These are phyloP conservation scores for Phyllotreta cruciferae DNA, from an alignment of 2,888 invertebrate genomes.

Conservation along the genomic window DNA sequence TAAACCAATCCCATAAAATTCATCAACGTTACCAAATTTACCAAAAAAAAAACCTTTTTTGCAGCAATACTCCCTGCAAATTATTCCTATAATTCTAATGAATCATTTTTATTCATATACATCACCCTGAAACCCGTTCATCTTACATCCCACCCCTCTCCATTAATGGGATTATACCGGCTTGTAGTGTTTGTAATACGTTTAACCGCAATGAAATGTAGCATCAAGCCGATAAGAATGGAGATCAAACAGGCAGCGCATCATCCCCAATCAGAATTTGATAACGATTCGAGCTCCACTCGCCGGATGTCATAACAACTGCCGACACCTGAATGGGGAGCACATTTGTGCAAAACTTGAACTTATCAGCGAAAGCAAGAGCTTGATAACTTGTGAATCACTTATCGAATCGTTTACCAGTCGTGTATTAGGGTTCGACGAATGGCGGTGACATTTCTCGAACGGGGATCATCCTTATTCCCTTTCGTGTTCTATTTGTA, in stretches of 20 bases:
- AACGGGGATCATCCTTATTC: no score
- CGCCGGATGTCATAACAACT: constrained; percentile 38
- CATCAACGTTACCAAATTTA: no score
- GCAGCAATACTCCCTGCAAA: no score
- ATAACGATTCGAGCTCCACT: constrained; percentile 36
- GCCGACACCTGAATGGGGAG: constrained; percentile 34
- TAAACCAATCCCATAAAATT: no score
- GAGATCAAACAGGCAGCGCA: constrained; percentile 35
- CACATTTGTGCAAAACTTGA: constrained; percentile 32
- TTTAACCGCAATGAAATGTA: constrained; percentile 10
- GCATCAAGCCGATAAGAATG: constrained; percentile 23
- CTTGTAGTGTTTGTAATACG: background rate
- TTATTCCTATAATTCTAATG: no score
- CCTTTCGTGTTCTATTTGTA: no score
- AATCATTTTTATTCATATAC: no score
- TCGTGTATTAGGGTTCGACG: constrained; percentile 2
- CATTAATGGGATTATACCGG: no score
- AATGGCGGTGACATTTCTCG: no score
- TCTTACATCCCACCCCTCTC: no score
- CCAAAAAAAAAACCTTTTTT: no score
- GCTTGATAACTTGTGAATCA: constrained; percentile 32
- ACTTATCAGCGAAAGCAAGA: constrained; percentile 31
- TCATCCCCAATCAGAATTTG: constrained; percentile 30
- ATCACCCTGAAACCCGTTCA: no score
- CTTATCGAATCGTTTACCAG: constrained; percentile 28